A percentile compares a stretch with the other conserved stretches of the same genome.
These are phyloP conservation scores for Lasioglossum albipes DNA, from an alignment of 1,140 invertebrate genomes.

Conservation along the genomic window DNA sequence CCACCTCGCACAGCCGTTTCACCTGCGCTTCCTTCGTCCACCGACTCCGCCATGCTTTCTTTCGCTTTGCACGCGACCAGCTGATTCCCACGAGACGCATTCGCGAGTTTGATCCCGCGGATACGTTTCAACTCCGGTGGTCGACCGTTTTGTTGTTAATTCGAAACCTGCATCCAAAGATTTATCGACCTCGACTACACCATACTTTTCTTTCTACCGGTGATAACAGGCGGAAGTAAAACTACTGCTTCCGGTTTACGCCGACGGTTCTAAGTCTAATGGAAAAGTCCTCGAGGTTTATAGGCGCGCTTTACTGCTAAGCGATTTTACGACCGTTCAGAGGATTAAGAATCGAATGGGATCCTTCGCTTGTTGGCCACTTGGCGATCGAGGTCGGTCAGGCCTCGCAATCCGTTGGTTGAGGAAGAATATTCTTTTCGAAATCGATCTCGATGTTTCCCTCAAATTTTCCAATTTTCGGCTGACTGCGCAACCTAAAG, in stretches of 20 bases:
- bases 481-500: too few species aligned
- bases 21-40: conserved; percentile 70
- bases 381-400: too few species aligned
- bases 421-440: too few species aligned
- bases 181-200: neutral
- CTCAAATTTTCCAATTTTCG: too few species aligned
- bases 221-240: neutral
- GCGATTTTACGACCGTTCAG: neutral
- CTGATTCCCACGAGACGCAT: neutral
- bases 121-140: neutral
- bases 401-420: too few species aligned
- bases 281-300: neutral
- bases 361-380: too few species aligned
- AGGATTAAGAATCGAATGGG: neutral
- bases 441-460: too few species aligned
- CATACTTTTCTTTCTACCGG: neutral
- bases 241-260: neutral
- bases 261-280: neutral
- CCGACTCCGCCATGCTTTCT: conserved; percentile 3
- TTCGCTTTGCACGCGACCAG: neutral
- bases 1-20: conserved; percentile 61
- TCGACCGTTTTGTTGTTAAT: neutral
- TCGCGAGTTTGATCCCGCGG: neutral
- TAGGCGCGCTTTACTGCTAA: neutral
- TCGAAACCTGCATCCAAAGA: neutral